Evolutionary conservation across 2,797 vertebrate species (phyloP), one percentile per base, ranked within the genome.

Genomic region (Acomys russatus): DNA sequence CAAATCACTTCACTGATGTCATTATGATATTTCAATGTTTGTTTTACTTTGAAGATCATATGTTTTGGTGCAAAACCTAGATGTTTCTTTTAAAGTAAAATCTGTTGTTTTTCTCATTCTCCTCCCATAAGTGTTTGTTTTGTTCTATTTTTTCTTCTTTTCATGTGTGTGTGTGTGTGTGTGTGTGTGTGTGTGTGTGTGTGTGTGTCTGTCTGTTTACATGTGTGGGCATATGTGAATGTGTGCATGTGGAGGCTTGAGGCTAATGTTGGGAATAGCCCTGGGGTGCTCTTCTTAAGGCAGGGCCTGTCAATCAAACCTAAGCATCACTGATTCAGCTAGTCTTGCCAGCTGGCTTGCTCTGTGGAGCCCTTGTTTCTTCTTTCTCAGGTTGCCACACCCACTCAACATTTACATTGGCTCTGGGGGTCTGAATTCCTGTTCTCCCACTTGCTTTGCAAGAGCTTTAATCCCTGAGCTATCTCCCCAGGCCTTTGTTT

Each of bases 1-100:
- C n/a, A 22, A 59, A 28, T 91, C 61, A 25, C 12, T 88, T 78
- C 22, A 76, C n/a, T 4, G n/a, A 35, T 3, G 68, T 23, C 28
- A 44, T 49, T 33, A 18, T 86, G 10, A 64, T 71, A 6, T 85
- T 61, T 74, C 28, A 89, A 14, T 61, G 6, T 85, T 88, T 92
- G 70, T 95, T 83, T 97, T 88, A 91, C 44, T 86, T 90, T 86
- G 49, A 77, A 93, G 44, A 85, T 68, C 11, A 6, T 68, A 54
- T 59, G 35, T 61, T 88, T 80, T 87, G 64, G 20, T 59, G 30
- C 11, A 90, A 79, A 59, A 44, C 87, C 8, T 77, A 73, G 28
- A 71, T 51, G 9, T 59, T 77, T 74, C 90, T 91, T 76, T 92
- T 90, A 83, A 87, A 89, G 44, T 66, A 61, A 64, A 91, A 91